Evolutionary conservation across 2,888 invertebrate genomes (phyloP).

Genomic region (Orchesella flavescens): DNA sequence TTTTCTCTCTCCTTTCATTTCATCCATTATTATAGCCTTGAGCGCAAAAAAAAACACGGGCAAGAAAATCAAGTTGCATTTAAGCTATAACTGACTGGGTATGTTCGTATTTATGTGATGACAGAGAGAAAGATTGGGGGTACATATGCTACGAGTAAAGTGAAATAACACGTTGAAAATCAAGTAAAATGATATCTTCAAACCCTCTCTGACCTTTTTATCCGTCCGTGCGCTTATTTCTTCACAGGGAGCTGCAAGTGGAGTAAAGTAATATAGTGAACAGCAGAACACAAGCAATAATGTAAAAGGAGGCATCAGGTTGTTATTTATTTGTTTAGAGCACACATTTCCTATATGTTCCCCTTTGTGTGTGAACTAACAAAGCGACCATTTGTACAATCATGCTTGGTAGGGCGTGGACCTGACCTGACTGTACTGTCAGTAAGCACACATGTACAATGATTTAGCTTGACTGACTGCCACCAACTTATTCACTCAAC

Average conservation of each 20-base stretch:
- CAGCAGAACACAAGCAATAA: background rate
- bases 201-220: constrained; percentile 38
- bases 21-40: constrained; percentile 27
- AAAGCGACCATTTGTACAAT: constrained; percentile 20
- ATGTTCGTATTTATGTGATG: constrained; percentile 10
- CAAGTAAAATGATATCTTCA: constrained; percentile 12
- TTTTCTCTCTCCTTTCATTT: constrained; percentile 20
- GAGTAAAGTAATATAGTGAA: background rate
- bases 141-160: background rate
- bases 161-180: constrained; percentile 20
- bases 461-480: constrained; percentile 39
- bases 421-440: constrained; percentile 36
- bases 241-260: background rate
- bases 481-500: constrained; percentile 18
- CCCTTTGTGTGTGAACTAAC: constrained; percentile 16
- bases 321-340: constrained; percentile 24
- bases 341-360: background rate
- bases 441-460: background rate
- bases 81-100: too few relatives aligned
- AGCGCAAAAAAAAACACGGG: background rate
- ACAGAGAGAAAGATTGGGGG: constrained; percentile 4
- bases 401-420: constrained; percentile 41
- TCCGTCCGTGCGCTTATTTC: background rate
- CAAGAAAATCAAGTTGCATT: background rate
- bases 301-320: constrained; percentile 11